Evolutionary conservation across 1,140 invertebrate genomes (phyloP).

Genomic region (Caenorhabditis inopinata): DNA sequence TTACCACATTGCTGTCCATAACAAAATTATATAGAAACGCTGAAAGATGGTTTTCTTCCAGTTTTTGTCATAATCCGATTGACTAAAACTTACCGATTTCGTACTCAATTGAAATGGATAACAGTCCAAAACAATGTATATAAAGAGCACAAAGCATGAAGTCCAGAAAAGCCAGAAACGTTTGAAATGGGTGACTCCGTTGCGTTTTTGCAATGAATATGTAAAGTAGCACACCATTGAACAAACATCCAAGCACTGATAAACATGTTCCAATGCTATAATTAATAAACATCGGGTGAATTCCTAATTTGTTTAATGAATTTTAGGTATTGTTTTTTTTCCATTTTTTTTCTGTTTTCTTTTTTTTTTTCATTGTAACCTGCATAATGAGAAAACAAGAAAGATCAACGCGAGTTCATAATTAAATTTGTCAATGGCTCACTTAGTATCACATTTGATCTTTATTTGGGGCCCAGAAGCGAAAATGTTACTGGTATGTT

Average conservation of each 20-base stretch:
- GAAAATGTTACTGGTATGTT: background rate
- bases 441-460: no score
- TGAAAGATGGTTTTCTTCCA: conserved; percentile 19
- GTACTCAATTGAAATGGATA: background rate
- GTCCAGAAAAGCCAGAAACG: conserved; percentile 41
- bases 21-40: background rate
- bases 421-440: conserved; percentile 22
- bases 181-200: conserved; percentile 6
- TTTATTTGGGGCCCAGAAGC: background rate
- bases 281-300: background rate
- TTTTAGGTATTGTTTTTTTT: no score
- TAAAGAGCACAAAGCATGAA: conserved; percentile 41
- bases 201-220: background rate
- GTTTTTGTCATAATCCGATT: no score
- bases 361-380: no score
- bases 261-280: conserved; percentile 24
- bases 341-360: no score
- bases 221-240: conserved; percentile 21
- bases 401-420: background rate
- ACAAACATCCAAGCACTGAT: conserved; percentile 12
- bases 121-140: conserved; percentile 28
- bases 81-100: background rate
- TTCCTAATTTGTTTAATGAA: no score
- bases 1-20: background rate
- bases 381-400: background rate